Percentiles rank a stretch among this genome's conserved stretches.
Evolutionary conservation across 2,113 vertebrate genomes (phyloP).

Genomic region (Marmota monax): DNA sequence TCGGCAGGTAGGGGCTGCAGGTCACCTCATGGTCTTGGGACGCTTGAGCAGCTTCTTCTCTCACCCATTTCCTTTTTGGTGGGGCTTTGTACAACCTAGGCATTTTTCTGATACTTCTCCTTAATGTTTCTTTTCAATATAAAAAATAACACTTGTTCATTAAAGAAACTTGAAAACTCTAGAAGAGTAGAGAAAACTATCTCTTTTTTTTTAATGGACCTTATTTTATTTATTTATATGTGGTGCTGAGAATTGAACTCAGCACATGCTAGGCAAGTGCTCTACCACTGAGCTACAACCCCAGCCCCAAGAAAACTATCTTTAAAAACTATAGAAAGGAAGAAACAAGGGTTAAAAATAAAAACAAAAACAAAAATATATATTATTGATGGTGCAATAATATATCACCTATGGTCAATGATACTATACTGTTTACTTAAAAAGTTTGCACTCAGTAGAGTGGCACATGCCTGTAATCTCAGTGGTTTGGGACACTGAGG

Average conservation of each 20-base stretch:
- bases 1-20: constrained; percentile 92
- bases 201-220: neutral
- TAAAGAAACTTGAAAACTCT: neutral
- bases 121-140: neutral
- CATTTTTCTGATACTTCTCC: neutral
- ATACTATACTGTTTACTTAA: no score
- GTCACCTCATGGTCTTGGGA: neutral
- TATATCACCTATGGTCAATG: fast-evolving
- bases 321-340: neutral
- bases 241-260: no score
- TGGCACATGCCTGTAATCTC: no score
- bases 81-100: neutral
- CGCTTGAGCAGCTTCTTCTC: fast-evolving
- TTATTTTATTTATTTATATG: no score
- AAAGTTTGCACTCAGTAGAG: no score
- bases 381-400: no score
- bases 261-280: no score
- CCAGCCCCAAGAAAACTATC: neutral
- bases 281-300: no score
- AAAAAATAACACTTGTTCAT: neutral
- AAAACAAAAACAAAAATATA: no score
- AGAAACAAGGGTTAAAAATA: neutral
- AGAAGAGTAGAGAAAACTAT: neutral
- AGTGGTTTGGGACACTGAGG: no score
- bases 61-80: neutral